Percentiles rank a stretch among this genome's conserved stretches.
Conservation (phyloP, 1,140 invertebrate genomes). For the Trachelipus rathkii region DNA sequence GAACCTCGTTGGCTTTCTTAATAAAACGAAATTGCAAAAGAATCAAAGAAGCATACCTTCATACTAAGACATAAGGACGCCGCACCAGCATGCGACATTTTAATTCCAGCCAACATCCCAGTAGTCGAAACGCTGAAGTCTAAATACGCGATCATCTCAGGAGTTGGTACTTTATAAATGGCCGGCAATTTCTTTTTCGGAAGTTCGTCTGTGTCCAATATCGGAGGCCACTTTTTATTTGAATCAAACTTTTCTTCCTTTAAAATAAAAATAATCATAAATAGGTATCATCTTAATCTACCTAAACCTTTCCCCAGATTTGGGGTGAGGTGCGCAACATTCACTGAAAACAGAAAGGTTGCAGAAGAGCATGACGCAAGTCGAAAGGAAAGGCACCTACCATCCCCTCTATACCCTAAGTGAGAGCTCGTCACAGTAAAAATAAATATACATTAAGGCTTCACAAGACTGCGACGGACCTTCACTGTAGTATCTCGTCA, state of each 20-base stretch:
- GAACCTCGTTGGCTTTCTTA: no score
- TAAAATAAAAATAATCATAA: slow-evolving; percentile 34
- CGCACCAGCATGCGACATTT: slow-evolving; percentile 90
- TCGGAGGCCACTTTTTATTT: slow-evolving; percentile 80
- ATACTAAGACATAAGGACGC: slow-evolving; percentile 90
- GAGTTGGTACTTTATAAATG: slow-evolving; percentile 82
- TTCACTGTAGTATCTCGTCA: no score
- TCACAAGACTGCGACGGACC: no score
- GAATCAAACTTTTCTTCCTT: slow-evolving; percentile 66
- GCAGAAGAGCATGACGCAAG: no score
- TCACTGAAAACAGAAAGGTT: no score
- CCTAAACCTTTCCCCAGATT: no score
- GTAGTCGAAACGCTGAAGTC: slow-evolving; percentile 98
- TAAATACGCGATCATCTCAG: slow-evolving; percentile 93
- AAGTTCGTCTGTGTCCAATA: slow-evolving; percentile 95
- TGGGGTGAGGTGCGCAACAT: no score
- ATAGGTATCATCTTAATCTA: no score
- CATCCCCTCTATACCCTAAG: no score
- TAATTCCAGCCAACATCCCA: slow-evolving; percentile 95
- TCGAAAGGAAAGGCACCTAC: no score
- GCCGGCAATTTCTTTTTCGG: slow-evolving; percentile 89
- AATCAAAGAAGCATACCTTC: slow-evolving; percentile 51
- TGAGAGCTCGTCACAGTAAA: no score
- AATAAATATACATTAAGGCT: no score
- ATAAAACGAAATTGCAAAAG: background rate